Percentiles rank a stretch among this genome's conserved stretches.
These are phyloP conservation scores for Drosophila recens DNA, from an alignment of 2,888 invertebrate species.

Conservation along the genomic window DNA sequence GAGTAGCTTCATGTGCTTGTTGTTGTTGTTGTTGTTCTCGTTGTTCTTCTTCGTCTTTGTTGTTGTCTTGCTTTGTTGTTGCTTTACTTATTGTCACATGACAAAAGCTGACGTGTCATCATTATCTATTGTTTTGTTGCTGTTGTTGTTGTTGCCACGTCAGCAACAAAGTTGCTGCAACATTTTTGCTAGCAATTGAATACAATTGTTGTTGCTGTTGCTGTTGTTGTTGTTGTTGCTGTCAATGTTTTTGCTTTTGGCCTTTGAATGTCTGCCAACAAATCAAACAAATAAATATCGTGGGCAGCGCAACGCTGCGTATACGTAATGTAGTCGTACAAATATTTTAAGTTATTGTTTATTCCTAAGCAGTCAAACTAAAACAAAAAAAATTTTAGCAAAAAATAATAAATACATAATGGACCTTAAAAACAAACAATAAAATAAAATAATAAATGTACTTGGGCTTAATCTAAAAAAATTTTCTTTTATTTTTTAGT, in stretches of 20 bases:
- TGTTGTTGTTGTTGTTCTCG: slow-evolving; percentile 34
- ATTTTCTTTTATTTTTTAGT: no score
- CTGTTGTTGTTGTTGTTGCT: slow-evolving; percentile 6
- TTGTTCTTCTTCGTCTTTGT: slow-evolving; percentile 44
- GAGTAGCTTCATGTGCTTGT: slow-evolving; percentile 64
- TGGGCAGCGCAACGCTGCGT: slow-evolving; percentile 27
- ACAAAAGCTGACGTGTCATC: slow-evolving; percentile 80
- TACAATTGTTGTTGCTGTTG: slow-evolving; percentile 33
- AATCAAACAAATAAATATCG: slow-evolving; percentile 3
- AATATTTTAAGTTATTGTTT: slow-evolving; percentile 1
- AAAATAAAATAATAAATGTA: no score
- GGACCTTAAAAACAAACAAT: no score
- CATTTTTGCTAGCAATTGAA: slow-evolving; percentile 46
- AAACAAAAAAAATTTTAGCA: no score
- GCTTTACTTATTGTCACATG: slow-evolving; percentile 66
- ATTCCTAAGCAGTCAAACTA: slow-evolving; percentile 9
- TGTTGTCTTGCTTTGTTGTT: slow-evolving; percentile 31
- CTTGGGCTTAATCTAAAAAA: no score
- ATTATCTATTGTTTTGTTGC: slow-evolving; percentile 72
- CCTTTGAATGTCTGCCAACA: neutral
- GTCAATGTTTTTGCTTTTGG: slow-evolving; percentile 43
- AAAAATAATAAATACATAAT: no score
- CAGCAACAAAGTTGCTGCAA: slow-evolving; percentile 69
- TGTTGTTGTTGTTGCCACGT: slow-evolving; percentile 34
- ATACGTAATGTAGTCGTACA: slow-evolving; percentile 43